Evolutionary conservation across 2,113 vertebrate genomes (phyloP), one percentile per base, ranked within the genome.

Genomic region (Pteronura brasiliensis): DNA sequence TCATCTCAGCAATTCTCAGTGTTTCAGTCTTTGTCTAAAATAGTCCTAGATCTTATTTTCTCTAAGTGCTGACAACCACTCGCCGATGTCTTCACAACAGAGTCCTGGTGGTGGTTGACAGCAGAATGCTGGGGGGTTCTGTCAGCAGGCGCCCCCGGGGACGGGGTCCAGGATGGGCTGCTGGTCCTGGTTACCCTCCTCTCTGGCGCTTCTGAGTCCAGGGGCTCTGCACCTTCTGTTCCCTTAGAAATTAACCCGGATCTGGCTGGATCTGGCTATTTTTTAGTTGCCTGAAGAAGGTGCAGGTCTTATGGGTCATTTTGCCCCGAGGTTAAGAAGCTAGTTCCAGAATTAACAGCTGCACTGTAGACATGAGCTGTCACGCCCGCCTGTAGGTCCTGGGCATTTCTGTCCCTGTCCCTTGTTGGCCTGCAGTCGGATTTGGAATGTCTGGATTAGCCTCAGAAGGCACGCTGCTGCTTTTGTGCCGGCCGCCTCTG

Each of bases 141-240:
- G 6, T 36, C 47, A 44, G 6, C 55, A 36, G 25, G 55, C 55
- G 5, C n/a, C 23, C 27, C n/a, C 4, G 1, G 61, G 27, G 61
- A 14, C 29, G 6, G 63, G 57, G 21, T 21, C 13, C 63, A 15
- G 21, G 23, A 6, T 0, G 0, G 3, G 7, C n/a, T 36, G 0
- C 42, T 27, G 14, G 4, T n/a, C 27, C 47, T 34, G 0, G 42
- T 25, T 47, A 7, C 61, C 80, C 52, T 31, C 3, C 20, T 72
- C 80, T n/a, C 36, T 29, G 29, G 80, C 0, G 0, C 82, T 14
- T 0, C 25, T 18, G 21, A 11, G 52, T 17, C 27, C 10, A 15
- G 7, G 4, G n/a, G 61, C 80, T 52, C 82, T 27, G 10, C 2
- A 21, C 27, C 59, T 55, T 59, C 29, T 42, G 3, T 67, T n/a